Base-by-base conservation (phyloP, 2,888 invertebrate genomes). In the Microctonus brassicae region DNA sequence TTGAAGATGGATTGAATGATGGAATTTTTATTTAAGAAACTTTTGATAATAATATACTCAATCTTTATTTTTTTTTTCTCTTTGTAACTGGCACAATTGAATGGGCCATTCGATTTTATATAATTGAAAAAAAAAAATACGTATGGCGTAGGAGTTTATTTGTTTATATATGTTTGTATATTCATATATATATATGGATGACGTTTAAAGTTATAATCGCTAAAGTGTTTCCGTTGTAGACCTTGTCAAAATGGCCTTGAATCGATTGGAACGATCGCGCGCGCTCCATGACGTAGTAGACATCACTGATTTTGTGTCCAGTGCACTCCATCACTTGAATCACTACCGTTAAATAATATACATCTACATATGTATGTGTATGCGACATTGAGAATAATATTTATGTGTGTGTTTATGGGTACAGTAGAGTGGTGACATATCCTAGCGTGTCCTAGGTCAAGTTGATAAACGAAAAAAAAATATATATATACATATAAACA, bases 261-360 rank as follows among this genome's bases (percentile, higher is more conserved):
- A 63, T 63, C 52, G 52, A 29, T 63, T 79, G 79, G 82, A 84
- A 81, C 76, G 78, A 80, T 24, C 47, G 61, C 24, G 47, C 17
- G 5, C 47, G 17, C 47, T 7, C 39, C 47, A 47, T 47, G 17
- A 17, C 47, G 7, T n/a, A 17, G 2, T n/a, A n/a, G 7, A 7
- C 17, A 17, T 6, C 17, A 47, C 17, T 47, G 47, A 47, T 5
- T 47, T 47, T 17, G 20, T 47, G 47, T 47, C 7, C 17, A 47
- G 47, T 47, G 47, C 47, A 47, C 47, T 20, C 47, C 17, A 47
- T 47, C 47, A 47, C 17, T 47, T 47, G 47, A 47, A 47, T 47
- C 17, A 47, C 47, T 7, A 47, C 47, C 47, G 17, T 47, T 47
- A 17, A 47, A 47, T 17, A 17, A 7, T 47, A 17, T 47, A 47